Evolutionary conservation across 2,888 invertebrate genomes (phyloP).

Genomic region (Lasioglossum marginatum): DNA sequence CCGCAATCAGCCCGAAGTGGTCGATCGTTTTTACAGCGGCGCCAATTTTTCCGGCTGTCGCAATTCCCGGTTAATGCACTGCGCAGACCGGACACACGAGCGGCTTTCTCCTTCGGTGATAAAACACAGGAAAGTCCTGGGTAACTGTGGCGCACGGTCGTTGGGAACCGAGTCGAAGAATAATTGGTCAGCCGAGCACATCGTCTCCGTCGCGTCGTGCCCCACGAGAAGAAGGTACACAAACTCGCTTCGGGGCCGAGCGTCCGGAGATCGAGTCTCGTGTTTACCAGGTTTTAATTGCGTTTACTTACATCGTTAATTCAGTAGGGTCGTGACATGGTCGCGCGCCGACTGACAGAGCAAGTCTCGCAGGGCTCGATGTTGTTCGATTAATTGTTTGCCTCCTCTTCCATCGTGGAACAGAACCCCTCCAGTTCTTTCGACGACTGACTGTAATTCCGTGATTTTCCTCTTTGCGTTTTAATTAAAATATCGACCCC

Average conservation of each 20-base stretch:
- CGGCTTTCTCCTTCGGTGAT: constrained; percentile 1
- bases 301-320: constrained; percentile 57
- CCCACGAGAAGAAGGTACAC: constrained; percentile 32
- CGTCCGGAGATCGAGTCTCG: constrained; percentile 14
- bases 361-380: not conserved
- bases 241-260: constrained; percentile 8
- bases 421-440: not conserved
- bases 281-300: constrained; percentile 58
- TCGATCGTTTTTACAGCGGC: constrained; percentile 32
- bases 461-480: not conserved
- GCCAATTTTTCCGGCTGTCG: constrained; percentile 43
- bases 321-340: constrained; percentile 34
- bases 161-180: constrained; percentile 35
- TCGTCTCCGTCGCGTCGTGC: not conserved
- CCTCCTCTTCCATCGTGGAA: not conserved
- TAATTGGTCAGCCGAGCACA: constrained; percentile 48
- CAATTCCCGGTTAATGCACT: constrained; percentile 44
- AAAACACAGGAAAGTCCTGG: constrained; percentile 1
- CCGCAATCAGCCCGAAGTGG: constrained; percentile 41
- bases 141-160: constrained; percentile 8
- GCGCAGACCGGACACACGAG: not conserved
- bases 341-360: not conserved
- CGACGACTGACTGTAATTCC: not conserved
- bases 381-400: constrained; percentile 42
- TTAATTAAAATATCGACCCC: not conserved